Base-by-base conservation (phyloP, 2,888 invertebrate genomes). In the Oscheius sp. region DNA sequence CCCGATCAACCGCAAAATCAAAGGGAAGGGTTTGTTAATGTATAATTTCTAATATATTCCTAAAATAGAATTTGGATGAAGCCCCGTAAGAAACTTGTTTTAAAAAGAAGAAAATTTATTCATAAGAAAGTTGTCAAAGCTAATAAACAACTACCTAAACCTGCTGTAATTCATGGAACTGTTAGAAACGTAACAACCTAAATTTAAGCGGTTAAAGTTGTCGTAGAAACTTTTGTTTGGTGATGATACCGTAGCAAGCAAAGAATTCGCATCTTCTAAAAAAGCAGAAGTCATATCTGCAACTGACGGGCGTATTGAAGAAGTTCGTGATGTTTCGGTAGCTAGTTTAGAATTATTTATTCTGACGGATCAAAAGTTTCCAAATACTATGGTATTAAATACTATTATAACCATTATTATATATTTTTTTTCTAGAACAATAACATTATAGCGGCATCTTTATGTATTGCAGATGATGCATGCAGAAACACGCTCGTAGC, bases 331-430 rank as follows among this genome's bases (percentile, higher is more conserved):
- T 32, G 20, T 77, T 26, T 68, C 68, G 56, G 70, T 72, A 6
- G 69, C 70, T n/a, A 74, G 74, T 56, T 51, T 79, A 17, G 79
- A 79, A 54, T 56, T 79, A 9, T 44, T 77, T 3, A 62, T 72
- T 1, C 54, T 70, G 24, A 77, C 79, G 4, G 49, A 68, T 9
- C 32, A 28, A 17, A 38, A 47, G 6, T 70, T 72, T 68, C 79
- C 79, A 0, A 67, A 75, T 65, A 54, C 65, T 9, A 22, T 63
- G 65, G 69, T 74, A 22, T 36, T 30, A 44, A n/a, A 5, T 38
- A 14, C 20, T 59, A 8, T 33, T 9, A 9, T n/a, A 45, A 30
- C n/a, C 45, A 61, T 22, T n/a, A 4, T 22, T 38, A 14, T n/a
- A 17, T 50, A 51, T 26, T 32, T 32, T 22, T 57, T 14, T 54